Percentiles rank a stretch among this genome's conserved stretches.
Evolutionary conservation across 2,797 vertebrate species (phyloP).

Genomic region (Aphelocoma californica): DNA sequence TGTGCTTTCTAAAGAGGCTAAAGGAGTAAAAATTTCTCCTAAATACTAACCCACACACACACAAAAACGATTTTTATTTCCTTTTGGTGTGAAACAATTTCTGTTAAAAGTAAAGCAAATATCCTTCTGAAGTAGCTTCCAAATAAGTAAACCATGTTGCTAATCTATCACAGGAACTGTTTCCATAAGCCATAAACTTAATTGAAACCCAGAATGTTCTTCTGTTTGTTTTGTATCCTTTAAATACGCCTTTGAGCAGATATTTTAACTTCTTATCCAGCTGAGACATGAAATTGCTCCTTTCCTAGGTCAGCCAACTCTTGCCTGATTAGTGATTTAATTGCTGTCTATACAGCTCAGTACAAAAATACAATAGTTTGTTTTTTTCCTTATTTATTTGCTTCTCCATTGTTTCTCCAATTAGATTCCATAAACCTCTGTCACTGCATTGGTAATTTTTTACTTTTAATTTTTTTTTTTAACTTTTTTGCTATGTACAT

Average conservation of each 20-base stretch:
- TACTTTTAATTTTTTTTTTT: not conserved
- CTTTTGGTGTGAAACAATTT: not conserved
- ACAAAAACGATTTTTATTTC: not conserved
- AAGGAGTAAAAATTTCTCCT: not conserved
- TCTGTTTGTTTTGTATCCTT: not conserved
- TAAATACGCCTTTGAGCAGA: not conserved
- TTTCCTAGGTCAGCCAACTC: not conserved
- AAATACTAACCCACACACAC: not conserved
- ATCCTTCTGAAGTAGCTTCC: not conserved
- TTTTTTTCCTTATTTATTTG: not conserved
- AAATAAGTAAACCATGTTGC: not conserved
- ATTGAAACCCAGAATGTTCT: not conserved
- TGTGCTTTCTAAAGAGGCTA: not conserved
- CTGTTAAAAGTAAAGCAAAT: not conserved
- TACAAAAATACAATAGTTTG: not conserved
- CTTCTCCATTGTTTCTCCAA: not conserved
- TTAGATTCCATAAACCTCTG: not conserved
- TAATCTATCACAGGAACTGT: not conserved
- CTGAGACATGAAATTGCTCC: not conserved
- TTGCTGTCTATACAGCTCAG: not conserved
- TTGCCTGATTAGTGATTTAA: not conserved
- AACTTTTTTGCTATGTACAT: not conserved
- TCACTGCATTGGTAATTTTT: fast-evolving
- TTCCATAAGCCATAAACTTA: not conserved
- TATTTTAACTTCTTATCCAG: not conserved